A percentile compares a stretch with the other conserved stretches of the same genome.
Evolutionary conservation across 1,140 invertebrate genomes (phyloP).

Genomic region (Macrocentrus cingulum): DNA sequence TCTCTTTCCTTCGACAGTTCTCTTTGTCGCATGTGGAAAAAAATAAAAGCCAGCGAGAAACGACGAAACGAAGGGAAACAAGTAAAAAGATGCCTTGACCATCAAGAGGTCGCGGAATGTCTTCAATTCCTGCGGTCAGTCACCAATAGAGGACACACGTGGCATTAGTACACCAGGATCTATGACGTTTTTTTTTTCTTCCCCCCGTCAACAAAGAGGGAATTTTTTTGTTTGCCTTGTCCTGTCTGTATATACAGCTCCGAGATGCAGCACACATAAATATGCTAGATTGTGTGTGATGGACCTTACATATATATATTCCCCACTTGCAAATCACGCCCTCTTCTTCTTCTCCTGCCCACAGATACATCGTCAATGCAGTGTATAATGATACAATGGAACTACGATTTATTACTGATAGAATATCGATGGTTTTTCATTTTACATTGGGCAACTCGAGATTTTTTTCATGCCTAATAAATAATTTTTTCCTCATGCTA

Average conservation of each 20-base stretch:
- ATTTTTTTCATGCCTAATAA: no score
- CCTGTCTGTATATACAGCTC: not conserved
- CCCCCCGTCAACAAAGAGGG: slow-evolving; percentile 6
- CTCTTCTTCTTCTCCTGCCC: slow-evolving; percentile 1
- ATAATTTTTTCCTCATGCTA: no score
- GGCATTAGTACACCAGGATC: slow-evolving; percentile 9
- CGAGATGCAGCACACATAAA: not conserved
- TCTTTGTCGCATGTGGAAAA: slow-evolving; percentile 1
- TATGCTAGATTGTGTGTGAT: no score
- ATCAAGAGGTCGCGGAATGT: slow-evolving; percentile 1
- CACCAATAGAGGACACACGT: slow-evolving; percentile 14
- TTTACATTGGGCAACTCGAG: no score
- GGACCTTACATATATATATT: not conserved
- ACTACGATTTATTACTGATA: slow-evolving; percentile 22
- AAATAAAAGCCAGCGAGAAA: slow-evolving; percentile 17
- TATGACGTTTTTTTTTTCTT: slow-evolving; percentile 17
- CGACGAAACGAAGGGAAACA: slow-evolving; percentile 12
- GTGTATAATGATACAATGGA: slow-evolving; percentile 16
- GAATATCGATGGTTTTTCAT: not conserved
- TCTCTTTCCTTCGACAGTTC: slow-evolving; percentile 18
- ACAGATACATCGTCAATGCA: not conserved
- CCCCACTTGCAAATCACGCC: slow-evolving; percentile 30
- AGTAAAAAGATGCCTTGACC: slow-evolving; percentile 2
- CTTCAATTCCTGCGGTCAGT: slow-evolving; percentile 12
- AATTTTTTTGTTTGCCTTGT: no score